Base-by-base conservation (phyloP, 53 echinoderm and acorn worm species). In the Patiria pectinifera region DNA sequence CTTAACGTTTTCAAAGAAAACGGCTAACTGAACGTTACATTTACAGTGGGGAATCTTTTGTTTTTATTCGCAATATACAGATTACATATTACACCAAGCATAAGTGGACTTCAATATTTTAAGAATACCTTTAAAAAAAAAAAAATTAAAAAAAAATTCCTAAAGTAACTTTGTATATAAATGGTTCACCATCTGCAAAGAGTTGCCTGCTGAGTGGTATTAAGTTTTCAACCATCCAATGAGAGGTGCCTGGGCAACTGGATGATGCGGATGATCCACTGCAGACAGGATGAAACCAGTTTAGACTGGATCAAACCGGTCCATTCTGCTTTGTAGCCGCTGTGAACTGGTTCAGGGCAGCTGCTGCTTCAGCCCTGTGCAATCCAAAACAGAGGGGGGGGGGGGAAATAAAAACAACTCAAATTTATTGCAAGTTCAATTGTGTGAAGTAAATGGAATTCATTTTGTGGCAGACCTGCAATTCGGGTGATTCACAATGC, bases 281-380 rank as follows among this genome's bases (percentile, higher is more conserved):
- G 22, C 60, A n/a, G 83, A 83, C 83, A 19, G 83, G 58, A 83
- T 83, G 2, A n/a, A 59, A 83, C 84, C 69, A 63, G 89, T 61
- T 26, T 9, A 74, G 74, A 75, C 75, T 86, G 74, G 45, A 86
- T 94, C 94, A 94, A 74, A 94, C 83, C 18, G 94, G 94, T 91
- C 95, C 95, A 71, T 95, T 95, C 49, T 86, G 95, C 71, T 93
- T 87, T 80, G 95, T 95, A 78, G 92, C 95, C 16, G 86, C 69
- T 70, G 85, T 85, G 71, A 88, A 95, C 93, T 92, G 90, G 86
- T 95, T 92, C 70, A 95, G 85, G 78, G 95, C 95, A 76, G 93
- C 93, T 74, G 83, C 60, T 69, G 95, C 95, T 70, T 95, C 95
- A 49, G 93, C 93, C 76, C 95, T 95, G 91, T 80, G 18, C 4